Conservation (phyloP, 1,140 invertebrate species). For the Megalonaias nervosa region DNA sequence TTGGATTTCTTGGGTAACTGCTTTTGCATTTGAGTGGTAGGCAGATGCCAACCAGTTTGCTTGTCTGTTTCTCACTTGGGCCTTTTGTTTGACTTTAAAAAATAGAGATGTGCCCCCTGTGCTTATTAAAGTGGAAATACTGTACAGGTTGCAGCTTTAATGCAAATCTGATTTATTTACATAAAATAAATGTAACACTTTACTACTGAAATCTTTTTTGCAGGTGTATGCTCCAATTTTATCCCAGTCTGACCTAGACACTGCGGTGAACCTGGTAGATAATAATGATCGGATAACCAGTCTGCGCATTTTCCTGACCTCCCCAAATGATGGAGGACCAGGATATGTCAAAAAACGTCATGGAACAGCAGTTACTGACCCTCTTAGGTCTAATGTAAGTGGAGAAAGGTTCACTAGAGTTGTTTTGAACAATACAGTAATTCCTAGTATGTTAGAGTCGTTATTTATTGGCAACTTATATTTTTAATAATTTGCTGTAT, state of each 20-base stretch:
- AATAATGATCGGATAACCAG: constrained; percentile 47
- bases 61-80: too few species aligned
- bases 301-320: constrained; percentile 50
- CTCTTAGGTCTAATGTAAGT: constrained; percentile 3
- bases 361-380: constrained; percentile 3
- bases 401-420: neutral
- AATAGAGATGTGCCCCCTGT: too few species aligned
- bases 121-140: too few species aligned
- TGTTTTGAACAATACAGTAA: neutral
- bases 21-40: too few species aligned
- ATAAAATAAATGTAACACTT: too few species aligned
- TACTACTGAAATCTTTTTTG: neutral
- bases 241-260: constrained; percentile 53
- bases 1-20: too few species aligned
- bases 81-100: too few species aligned
- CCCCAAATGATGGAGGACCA: neutral
- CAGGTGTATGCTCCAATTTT: constrained; percentile 52
- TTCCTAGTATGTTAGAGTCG: neutral
- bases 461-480: neutral
- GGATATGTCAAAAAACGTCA: constrained; percentile 6
- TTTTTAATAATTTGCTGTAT: neutral
- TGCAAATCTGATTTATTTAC: too few species aligned
- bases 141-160: too few species aligned
- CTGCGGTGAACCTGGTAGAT: constrained; percentile 57
- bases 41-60: too few species aligned